Evolutionary conservation across 2,113 vertebrate species (phyloP).

Genomic region (Antechinus flavipes): DNA sequence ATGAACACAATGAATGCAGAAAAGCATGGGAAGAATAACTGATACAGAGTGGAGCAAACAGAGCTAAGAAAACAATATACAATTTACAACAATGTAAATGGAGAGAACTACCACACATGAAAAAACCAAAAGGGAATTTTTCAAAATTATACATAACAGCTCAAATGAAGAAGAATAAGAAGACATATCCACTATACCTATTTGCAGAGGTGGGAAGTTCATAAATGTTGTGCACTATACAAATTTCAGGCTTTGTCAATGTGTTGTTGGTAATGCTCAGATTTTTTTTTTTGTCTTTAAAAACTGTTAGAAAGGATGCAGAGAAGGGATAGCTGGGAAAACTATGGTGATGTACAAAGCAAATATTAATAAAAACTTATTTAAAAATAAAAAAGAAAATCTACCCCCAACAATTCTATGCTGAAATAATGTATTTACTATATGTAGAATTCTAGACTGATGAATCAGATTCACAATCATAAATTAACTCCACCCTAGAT

Average conservation of each 20-base stretch:
- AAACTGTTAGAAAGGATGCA: not conserved
- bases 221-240: not conserved
- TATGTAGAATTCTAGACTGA: not conserved
- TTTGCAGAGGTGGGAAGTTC: not conserved
- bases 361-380: not conserved
- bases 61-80: not conserved
- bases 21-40: not conserved
- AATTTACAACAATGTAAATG: not conserved
- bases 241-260: not conserved
- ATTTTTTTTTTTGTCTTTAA: not conserved
- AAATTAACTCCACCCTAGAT: constrained; percentile 17
- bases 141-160: not conserved
- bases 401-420: not conserved
- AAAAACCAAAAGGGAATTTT: not conserved
- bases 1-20: not conserved
- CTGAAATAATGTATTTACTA: constrained; percentile 11
- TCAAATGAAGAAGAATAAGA: not conserved
- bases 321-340: not conserved
- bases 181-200: not conserved
- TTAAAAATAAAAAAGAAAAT: not conserved
- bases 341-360: not conserved
- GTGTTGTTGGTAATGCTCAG: not conserved
- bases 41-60: not conserved
- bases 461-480: not conserved
- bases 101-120: not conserved